phyloP scores from a whole-genome alignment of 2,797 vertebrate genomes.

The Mormyrops attenuatus region DNA sequence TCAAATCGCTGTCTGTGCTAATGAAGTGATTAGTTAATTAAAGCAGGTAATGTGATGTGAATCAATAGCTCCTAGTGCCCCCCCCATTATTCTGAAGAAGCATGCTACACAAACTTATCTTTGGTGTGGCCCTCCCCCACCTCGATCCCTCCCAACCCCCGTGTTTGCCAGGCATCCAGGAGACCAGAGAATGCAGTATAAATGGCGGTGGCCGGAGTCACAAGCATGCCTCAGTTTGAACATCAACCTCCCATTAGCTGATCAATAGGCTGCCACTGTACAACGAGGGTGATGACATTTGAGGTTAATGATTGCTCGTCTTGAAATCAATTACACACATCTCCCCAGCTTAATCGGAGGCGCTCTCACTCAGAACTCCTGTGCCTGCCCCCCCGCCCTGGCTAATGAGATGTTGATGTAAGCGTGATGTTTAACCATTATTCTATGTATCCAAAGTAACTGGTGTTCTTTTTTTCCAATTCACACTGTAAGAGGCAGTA shows the following conservation, averaged over 20 bases:
- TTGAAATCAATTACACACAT: slow-evolving; percentile 47
- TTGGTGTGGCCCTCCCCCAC: background rate
- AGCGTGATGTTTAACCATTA: background rate
- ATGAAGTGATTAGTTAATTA: background rate
- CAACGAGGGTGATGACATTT: slow-evolving; percentile 41
- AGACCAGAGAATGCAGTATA: slow-evolving; percentile 25
- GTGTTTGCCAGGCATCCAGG: background rate
- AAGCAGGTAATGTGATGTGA: background rate
- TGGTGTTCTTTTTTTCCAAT: background rate
- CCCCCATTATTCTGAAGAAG: background rate
- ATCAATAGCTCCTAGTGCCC: background rate
- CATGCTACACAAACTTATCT: background rate
- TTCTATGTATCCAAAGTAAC: background rate
- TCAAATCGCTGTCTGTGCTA: background rate
- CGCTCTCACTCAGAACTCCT: background rate
- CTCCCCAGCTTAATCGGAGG: slow-evolving; percentile 32
- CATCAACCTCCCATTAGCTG: slow-evolving; percentile 49
- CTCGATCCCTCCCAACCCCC: background rate
- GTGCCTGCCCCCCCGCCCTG: background rate
- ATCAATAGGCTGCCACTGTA: slow-evolving; percentile 50
- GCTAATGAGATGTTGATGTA: background rate
- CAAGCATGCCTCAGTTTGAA: slow-evolving; percentile 47
- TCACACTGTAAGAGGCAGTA: background rate
- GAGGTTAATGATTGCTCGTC: slow-evolving; percentile 48
- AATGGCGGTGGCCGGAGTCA: slow-evolving; percentile 37